Percentiles rank a stretch among this genome's conserved stretches.
These are phyloP conservation scores for Triplophysa dalaica DNA, from an alignment of 2,113 vertebrate species.

Conservation along the genomic window DNA sequence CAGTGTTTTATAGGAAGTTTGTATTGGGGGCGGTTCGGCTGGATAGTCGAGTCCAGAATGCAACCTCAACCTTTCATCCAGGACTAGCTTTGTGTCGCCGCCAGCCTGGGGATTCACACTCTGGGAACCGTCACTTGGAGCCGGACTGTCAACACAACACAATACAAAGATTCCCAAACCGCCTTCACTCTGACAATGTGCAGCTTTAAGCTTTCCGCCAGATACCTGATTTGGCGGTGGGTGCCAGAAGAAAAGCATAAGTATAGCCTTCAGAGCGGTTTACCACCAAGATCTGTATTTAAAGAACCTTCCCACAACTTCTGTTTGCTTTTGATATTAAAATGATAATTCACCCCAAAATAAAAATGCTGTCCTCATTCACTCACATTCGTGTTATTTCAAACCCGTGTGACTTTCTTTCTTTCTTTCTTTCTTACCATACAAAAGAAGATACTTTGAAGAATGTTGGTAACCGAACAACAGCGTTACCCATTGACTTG, in stretches of 20 bases:
- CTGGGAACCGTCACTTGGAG: slow-evolving; percentile 38
- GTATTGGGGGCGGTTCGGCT: slow-evolving; percentile 8
- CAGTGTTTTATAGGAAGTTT: background rate
- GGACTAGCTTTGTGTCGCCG: slow-evolving; percentile 39
- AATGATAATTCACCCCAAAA: too few relatives aligned
- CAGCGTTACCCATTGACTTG: too few relatives aligned
- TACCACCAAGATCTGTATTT: slow-evolving; percentile 41
- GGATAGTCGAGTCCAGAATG: slow-evolving; percentile 18
- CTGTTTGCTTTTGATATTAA: background rate
- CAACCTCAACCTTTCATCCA: slow-evolving; percentile 40
- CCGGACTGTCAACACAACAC: slow-evolving; percentile 48
- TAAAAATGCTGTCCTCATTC: too few relatives aligned
- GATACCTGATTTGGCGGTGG: slow-evolving; percentile 35
- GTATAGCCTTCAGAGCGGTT: slow-evolving; percentile 42
- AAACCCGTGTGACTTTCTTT: too few relatives aligned
- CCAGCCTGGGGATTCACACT: slow-evolving; percentile 43
- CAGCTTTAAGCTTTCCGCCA: slow-evolving; percentile 49
- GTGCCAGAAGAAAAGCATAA: slow-evolving; percentile 45
- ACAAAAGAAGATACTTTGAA: too few relatives aligned
- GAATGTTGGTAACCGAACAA: too few relatives aligned
- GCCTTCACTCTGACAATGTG: slow-evolving; percentile 46
- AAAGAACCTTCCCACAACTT: slow-evolving; percentile 21
- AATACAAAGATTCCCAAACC: slow-evolving; percentile 48
- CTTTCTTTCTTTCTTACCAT: too few relatives aligned
- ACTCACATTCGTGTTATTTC: too few relatives aligned